phyloP scores from a whole-genome alignment of 2,797 vertebrate genomes.

The Galago senegalensis region DNA sequence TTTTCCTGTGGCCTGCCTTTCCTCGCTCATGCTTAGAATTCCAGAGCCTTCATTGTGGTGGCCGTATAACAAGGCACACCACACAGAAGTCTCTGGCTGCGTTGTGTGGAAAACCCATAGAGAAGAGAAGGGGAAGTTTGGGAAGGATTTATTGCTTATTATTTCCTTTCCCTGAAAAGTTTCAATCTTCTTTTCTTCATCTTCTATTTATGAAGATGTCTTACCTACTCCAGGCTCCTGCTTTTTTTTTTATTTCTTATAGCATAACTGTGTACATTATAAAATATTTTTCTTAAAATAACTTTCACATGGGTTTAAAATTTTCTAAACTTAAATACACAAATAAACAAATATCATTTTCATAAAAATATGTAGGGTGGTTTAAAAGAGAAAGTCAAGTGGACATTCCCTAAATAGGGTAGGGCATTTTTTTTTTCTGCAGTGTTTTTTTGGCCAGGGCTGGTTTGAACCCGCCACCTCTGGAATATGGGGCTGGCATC shows the following conservation, averaged over 20 bases:
- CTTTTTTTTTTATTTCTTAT: background rate
- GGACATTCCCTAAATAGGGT: background rate
- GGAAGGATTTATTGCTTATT: background rate
- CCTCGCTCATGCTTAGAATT: background rate
- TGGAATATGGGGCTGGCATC: too few species aligned
- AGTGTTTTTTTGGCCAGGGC: too few species aligned
- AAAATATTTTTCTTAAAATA: background rate
- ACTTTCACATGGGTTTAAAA: background rate
- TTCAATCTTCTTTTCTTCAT: background rate
- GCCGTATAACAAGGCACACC: background rate
- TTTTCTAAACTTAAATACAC: background rate
- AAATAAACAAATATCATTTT: background rate
- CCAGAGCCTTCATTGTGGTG: background rate
- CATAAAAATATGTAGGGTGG: background rate
- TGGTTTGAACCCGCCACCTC: too few species aligned
- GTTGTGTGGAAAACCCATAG: rapidly evolving
- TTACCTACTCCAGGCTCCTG: background rate
- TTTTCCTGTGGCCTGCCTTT: background rate
- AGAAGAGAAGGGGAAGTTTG: background rate
- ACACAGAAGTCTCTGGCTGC: background rate
- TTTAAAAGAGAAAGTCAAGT: constrained; percentile 20
- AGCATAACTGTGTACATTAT: too few species aligned
- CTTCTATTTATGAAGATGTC: background rate
- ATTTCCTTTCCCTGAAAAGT: background rate
- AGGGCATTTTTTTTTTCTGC: too few species aligned